A percentile compares a stretch with the other conserved stretches of the same genome.
Evolutionary conservation across 1,140 invertebrate species (phyloP).

Genomic region (Drosophila jambulina): DNA sequence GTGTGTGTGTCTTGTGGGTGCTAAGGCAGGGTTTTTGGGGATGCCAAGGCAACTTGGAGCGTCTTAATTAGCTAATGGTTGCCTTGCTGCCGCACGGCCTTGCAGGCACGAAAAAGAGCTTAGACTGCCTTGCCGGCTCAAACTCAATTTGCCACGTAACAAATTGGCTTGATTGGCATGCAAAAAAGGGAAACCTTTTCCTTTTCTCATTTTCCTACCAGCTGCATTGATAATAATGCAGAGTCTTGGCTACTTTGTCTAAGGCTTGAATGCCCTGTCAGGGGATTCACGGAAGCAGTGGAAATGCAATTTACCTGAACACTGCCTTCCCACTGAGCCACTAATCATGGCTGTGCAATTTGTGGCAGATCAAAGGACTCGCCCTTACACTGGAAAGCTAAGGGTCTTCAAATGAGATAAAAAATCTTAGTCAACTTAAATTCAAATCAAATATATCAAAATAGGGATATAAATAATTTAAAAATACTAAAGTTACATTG

Average conservation of each 20-base stretch:
- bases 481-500: too few relatives aligned
- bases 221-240: slow-evolving; percentile 32
- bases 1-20: slow-evolving; percentile 9
- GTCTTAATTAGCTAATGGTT: slow-evolving; percentile 75
- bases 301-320: slow-evolving; percentile 35
- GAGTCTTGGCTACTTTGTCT: slow-evolving; percentile 11
- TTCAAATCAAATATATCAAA: too few relatives aligned
- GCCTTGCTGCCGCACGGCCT: slow-evolving; percentile 37
- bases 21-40: slow-evolving; percentile 4
- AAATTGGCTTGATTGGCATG: slow-evolving; percentile 73
- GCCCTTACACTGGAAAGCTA: background rate
- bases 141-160: slow-evolving; percentile 60
- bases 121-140: slow-evolving; percentile 30
- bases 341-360: slow-evolving; percentile 38
- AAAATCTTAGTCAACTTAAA: background rate
- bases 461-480: too few relatives aligned
- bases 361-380: slow-evolving; percentile 3
- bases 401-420: background rate
- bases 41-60: slow-evolving; percentile 33
- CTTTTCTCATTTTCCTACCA: slow-evolving; percentile 22
- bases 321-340: background rate
- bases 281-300: slow-evolving; percentile 13
- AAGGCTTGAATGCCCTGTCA: slow-evolving; percentile 14
- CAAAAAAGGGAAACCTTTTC: slow-evolving; percentile 21
- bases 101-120: slow-evolving; percentile 54